These are phyloP conservation scores for Pantherophis guttatus DNA, from an alignment of 2,113 vertebrate species.

Conservation along the genomic window DNA sequence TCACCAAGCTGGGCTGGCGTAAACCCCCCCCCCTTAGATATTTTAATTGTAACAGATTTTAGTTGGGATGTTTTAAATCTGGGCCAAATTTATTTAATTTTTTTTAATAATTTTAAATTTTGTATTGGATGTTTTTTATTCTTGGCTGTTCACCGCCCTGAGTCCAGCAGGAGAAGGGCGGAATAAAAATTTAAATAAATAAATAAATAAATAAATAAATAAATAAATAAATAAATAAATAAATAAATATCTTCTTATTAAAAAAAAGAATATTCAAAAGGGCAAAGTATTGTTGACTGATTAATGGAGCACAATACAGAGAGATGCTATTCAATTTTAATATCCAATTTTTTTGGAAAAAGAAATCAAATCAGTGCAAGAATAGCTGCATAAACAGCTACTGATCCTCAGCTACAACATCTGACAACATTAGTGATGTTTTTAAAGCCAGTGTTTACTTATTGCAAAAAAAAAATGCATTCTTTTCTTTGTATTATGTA, in stretches of 20 bases:
- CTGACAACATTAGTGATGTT: slow-evolving; percentile 40
- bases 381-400: slow-evolving; percentile 27
- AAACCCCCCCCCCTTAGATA: no score
- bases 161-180: no score
- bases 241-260: neutral
- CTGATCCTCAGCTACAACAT: slow-evolving; percentile 46
- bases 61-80: no score
- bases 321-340: neutral
- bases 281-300: slow-evolving; percentile 44
- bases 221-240: no score
- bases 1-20: no score
- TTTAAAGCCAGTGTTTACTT: slow-evolving; percentile 31
- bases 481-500: slow-evolving; percentile 15
- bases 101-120: no score
- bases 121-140: no score
- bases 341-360: slow-evolving; percentile 19
- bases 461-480: neutral
- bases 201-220: no score
- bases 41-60: no score
- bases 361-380: slow-evolving; percentile 21
- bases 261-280: slow-evolving; percentile 12
- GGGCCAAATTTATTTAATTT: no score
- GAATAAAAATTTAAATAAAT: neutral
- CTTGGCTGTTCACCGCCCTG: no score
- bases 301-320: slow-evolving; percentile 41